These are phyloP conservation scores for Lateolabrax maculatus DNA, from an alignment of 2,797 vertebrate species.

Conservation along the genomic window DNA sequence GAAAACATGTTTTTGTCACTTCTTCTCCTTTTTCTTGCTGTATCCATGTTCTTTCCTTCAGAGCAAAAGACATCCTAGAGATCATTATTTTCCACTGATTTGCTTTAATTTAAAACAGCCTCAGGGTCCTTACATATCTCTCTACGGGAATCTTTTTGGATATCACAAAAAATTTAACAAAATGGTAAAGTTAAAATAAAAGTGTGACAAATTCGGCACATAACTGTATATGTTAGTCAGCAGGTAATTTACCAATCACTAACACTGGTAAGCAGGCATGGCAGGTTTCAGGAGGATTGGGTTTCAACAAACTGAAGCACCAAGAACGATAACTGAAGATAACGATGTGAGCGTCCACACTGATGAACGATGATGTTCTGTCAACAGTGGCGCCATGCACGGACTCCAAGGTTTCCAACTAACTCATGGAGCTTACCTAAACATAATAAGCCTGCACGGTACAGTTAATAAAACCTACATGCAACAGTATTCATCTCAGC, in stretches of 20 bases:
- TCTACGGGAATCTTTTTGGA: neutral
- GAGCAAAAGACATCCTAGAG: neutral
- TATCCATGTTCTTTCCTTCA: neutral
- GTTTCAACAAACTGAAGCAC: neutral
- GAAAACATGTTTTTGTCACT: slow-evolving; percentile 19
- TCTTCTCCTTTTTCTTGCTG: neutral
- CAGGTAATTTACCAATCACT: neutral
- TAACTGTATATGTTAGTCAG: neutral
- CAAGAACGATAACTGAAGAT: no score
- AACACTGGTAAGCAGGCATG: neutral
- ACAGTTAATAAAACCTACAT: neutral
- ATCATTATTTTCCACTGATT: slow-evolving; percentile 6
- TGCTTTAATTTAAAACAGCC: slow-evolving; percentile 19
- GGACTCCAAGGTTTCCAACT: neutral
- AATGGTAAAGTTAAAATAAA: neutral
- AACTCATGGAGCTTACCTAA: no score
- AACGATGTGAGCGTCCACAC: no score
- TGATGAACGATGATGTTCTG: no score
- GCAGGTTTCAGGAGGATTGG: neutral
- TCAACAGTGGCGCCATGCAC: no score
- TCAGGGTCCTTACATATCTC: neutral
- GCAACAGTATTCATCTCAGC: no score
- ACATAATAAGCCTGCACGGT: no score
- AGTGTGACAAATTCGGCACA: neutral
- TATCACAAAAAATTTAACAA: neutral